A percentile compares a stretch with the other conserved stretches of the same genome.
These are phyloP conservation scores for human (Homo sapiens) DNA, from an alignment of 2,113 vertebrate species.

Conservation along the genomic window GRCh38 chr6:166169501-166170000, in stretches of 20 bases:
- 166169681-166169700: no score
- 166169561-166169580: neutral
- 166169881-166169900: neutral
- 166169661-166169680: accelerated
- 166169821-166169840: accelerated
- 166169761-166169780: accelerated
- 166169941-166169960: accelerated
- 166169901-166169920: no score
- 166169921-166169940: neutral
- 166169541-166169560: neutral
- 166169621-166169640: neutral
- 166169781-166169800: neutral
- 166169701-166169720: neutral
- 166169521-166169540: neutral
- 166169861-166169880: neutral
- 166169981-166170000: accelerated
- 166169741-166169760: neutral
- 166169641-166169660: accelerated
- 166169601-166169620: no score
- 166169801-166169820: accelerated
- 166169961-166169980: neutral
- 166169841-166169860: no score
- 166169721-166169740: neutral
- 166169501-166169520: conserved; percentile 21
- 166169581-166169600: conserved; percentile 26